These are phyloP conservation scores for Tanypteryx hageni DNA, from an alignment of 2,888 invertebrate genomes.

Conservation along the genomic window DNA sequence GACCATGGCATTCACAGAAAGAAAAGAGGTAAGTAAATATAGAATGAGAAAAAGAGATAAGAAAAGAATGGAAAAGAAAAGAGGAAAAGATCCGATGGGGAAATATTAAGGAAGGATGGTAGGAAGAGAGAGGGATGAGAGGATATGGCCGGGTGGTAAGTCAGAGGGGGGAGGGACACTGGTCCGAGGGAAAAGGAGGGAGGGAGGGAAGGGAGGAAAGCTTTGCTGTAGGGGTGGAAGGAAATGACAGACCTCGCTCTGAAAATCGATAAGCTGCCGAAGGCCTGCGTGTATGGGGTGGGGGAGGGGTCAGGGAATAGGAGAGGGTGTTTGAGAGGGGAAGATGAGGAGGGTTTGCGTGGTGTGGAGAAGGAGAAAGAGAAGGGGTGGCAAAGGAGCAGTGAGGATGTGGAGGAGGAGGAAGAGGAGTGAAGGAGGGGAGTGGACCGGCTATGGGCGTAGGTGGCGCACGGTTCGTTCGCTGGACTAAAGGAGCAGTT, in stretches of 20 bases:
- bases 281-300: constrained; percentile 51
- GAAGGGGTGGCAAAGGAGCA: neutral
- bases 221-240: constrained; percentile 51
- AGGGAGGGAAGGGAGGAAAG: constrained; percentile 8
- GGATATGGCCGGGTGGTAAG: neutral
- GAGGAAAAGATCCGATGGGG: neutral
- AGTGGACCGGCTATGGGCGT: constrained; percentile 36
- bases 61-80: neutral
- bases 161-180: neutral
- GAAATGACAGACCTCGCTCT: constrained; percentile 71
- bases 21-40: too few relatives aligned
- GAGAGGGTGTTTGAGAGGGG: neutral
- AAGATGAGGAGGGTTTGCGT: neutral
- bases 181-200: neutral
- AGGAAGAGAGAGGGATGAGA: neutral
- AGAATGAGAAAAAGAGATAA: too few relatives aligned
- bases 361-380: neutral
- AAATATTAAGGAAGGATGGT: constrained; percentile 9
- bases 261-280: constrained; percentile 64
- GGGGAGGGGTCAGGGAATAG: neutral
- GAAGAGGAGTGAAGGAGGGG: neutral
- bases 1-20: too few relatives aligned
- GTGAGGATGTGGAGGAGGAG: neutral
- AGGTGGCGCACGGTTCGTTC: constrained; percentile 23
- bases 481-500: constrained; percentile 32